phyloP scores from a whole-genome alignment of 2,888 invertebrate species.

The Eupithecia abbreviata region DNA sequence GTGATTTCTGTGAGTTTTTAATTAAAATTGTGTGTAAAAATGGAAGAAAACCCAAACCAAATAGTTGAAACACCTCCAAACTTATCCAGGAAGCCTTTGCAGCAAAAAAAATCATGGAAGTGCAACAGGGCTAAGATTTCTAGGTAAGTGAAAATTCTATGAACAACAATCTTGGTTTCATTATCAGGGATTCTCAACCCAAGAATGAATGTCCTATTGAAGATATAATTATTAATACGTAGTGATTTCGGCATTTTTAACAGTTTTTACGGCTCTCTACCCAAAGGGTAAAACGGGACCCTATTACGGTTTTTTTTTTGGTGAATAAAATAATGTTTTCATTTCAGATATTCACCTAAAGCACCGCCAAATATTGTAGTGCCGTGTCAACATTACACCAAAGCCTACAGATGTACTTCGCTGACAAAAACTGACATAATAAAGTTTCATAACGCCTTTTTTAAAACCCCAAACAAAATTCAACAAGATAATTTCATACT shows the following conservation, averaged over 20 bases:
- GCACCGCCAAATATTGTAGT: slow-evolving; percentile 9
- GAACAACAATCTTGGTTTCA: too few relatives aligned
- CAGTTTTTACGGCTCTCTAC: too few relatives aligned
- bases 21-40: background rate
- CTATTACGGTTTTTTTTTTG: too few relatives aligned
- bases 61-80: slow-evolving; percentile 3
- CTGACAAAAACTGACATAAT: background rate
- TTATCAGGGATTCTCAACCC: background rate
- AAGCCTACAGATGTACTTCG: slow-evolving; percentile 11
- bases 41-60: background rate
- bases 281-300: too few relatives aligned
- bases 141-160: too few relatives aligned
- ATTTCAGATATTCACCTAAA: slow-evolving; percentile 1
- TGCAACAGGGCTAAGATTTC: too few relatives aligned
- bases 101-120: background rate
- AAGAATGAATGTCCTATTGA: too few relatives aligned
- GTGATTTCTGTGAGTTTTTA: too few relatives aligned
- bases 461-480: background rate
- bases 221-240: too few relatives aligned
- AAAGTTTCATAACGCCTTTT: slow-evolving; percentile 4
- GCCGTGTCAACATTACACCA: slow-evolving; percentile 5
- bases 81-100: slow-evolving; percentile 7
- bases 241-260: too few relatives aligned
- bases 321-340: too few relatives aligned
- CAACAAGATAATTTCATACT: slow-evolving; percentile 6